Base-by-base conservation (phyloP, 2,113 vertebrate species). In the Corydoras sp. region DNA sequence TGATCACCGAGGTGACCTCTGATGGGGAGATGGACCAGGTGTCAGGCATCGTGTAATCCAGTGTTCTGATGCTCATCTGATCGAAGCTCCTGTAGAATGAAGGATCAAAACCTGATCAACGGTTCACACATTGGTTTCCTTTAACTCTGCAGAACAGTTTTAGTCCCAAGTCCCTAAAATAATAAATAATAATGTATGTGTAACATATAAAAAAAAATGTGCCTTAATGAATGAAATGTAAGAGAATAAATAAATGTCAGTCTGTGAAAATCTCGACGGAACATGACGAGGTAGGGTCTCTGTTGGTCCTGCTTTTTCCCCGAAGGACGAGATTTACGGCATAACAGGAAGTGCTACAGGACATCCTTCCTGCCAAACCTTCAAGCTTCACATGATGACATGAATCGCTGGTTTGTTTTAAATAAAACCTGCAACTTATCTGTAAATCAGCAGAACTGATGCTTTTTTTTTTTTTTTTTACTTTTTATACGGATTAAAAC, bases 41-140 rank as follows among this genome's bases (percentile, higher is more conserved):
- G 49, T 79, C 80, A 0, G 72, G 63, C 75, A 69, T 74, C 10
- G 51, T 15, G 60, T 30, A 61, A 54, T 74, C 74, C 62, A 68
- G 71, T 1, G 81, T 82, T 56, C 54, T 68, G 68, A 82, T 62
- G 53, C 81, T 82, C 62, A 82, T 8, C 74, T 80, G 76, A 77
- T 82, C 81, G 24, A 82, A 82, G 67, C 62, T 61, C 76, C 81
- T 82, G 71, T 10, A 32, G 49, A 58, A 0, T 3, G 13, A 62
- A 13, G 13, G 4, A 15, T 74, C 30, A 74, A n/a, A 58, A 35
- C 2, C 58, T 51, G 14, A 54, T 24, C 14, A 30, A 35, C 14
- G n/a, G 9, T 30, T 55, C 48, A 9, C 12, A 14, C 1, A 2
- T 2, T 3, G 3, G 3, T 8, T 8, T 10, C 51, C 51, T 12